Evolutionary conservation across 2,797 vertebrate genomes (phyloP), one percentile per base, ranked within the genome.

Genomic region (Epinephelus malabaricus): DNA sequence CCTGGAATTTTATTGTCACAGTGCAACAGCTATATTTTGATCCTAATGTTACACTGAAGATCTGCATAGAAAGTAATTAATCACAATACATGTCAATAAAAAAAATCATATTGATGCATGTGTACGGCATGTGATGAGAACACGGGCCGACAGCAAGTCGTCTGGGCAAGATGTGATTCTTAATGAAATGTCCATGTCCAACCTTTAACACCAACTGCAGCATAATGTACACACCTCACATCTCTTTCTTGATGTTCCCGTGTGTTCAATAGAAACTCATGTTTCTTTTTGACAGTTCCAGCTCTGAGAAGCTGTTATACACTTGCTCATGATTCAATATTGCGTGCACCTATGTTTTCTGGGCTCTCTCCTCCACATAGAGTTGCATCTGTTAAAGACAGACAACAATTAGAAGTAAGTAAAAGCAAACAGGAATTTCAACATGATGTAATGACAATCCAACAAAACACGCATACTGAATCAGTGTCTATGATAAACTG

Each of bases 361-460:
- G 98, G 49, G 97, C 96, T 85, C 97, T 92, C 69, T 99, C 98
- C 84, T 99, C 98, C 56, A 99, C 98, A 0, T 99, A 99, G 0
- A 99, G 95, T 93, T 99, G 98, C 98, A 99, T 99, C 98, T 99
- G 82, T 75, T 30, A 63, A 75, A 82, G 64, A 46, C 7, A 51
- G 23, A 71, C 9, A 56, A 77, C 9, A 51, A 79, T n/a, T 18
- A 45, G 11, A 45, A 11, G 62, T 58, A 17, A 60, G 10, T 14
- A 13, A 8, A 2, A 40, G 34, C n/a, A 51, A 64, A n/a, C 2
- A 8, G 1, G 34, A 11, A 19, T 49, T 30, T 13, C 2, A 64
- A 50, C 30, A n/a, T 13, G 55, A 46, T 46, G 6, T 10, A 21
- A 9, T 17, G 15, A n/a, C 12, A 63, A 50, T 13, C 38, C 15